Evolutionary conservation across 1,140 invertebrate species (phyloP), one percentile per base, ranked within the genome.

Genomic region (Chironomus tepperi): DNA sequence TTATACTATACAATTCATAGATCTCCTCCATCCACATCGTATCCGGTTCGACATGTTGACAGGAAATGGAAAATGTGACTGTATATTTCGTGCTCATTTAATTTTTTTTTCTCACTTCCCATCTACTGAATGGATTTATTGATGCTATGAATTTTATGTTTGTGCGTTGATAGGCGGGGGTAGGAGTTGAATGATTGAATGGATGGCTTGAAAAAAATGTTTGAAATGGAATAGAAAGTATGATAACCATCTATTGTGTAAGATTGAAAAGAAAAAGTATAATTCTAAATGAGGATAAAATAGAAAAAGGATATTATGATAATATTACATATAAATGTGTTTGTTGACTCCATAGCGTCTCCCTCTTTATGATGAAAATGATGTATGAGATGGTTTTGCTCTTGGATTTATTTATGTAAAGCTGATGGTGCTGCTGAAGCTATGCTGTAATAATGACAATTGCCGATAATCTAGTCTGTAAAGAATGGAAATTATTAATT

Each of bases 11-110:
- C 18, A 67, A n/a, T 18, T 7, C 15, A 70, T 12, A 57, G 16
- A 70, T 70, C 65, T 70, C 16, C 19, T 70, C 65, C 65, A 18
- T 70, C 18, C 65, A 5, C 2, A 18, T 18, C 65, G 19, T 21
- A 21, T 70, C 65, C 65, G 65, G 65, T 70, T 70, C 65, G 65
- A 16, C 65, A 70, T 70, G 65, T 70, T 70, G 65, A 70, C 65
- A 70, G 65, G 65, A 70, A 70, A 70, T 70, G 65, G 65, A 70
- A 57, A 70, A 18, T 70, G 65, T 70, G 65, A 70, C 65, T 70
- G 16, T 70, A 70, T 70, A 9, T 70, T 70, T 70, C 65, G 65
- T 70, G 65, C 65, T 70, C 65, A 70, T 70, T 70, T 70, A 70
- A 70, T 70, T 70, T 18, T 70, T 18, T 70, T 70, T 57, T n/a